A percentile compares a stretch with the other conserved stretches of the same genome.
phyloP scores from a whole-genome alignment of 2,113 vertebrate genomes.

The Brachyhypopomus occidentalis region DNA sequence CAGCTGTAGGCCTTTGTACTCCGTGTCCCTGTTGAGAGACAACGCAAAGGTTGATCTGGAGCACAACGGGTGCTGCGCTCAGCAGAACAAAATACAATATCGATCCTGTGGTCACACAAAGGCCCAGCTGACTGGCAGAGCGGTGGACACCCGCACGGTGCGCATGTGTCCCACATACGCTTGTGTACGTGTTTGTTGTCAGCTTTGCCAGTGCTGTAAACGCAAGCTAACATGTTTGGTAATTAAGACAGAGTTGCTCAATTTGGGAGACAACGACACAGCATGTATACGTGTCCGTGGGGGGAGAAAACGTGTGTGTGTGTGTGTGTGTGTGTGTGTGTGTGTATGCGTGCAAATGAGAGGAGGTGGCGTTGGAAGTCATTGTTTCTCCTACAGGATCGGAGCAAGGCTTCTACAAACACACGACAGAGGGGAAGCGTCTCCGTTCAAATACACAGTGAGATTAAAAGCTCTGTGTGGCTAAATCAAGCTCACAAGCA shows the following conservation, averaged over 20 bases:
- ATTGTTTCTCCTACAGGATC: slow-evolving; percentile 71
- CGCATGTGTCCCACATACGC: slow-evolving; percentile 42
- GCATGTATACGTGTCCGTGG: slow-evolving; percentile 4
- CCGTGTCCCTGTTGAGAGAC: slow-evolving; percentile 83
- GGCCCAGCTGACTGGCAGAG: slow-evolving; percentile 21
- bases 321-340: slow-evolving; percentile 20
- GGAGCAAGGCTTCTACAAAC: slow-evolving; percentile 73
- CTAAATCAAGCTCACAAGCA: slow-evolving; percentile 65
- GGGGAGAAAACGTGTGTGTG: slow-evolving; percentile 14
- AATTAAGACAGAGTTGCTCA: slow-evolving; percentile 54
- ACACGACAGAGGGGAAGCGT: slow-evolving; percentile 63
- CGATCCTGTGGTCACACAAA: slow-evolving; percentile 45
- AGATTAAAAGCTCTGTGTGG: slow-evolving; percentile 75
- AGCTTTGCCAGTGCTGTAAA: slow-evolving; percentile 42
- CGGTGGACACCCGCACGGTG: slow-evolving; percentile 31
- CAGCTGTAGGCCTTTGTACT: slow-evolving; percentile 96
- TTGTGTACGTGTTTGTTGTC: slow-evolving; percentile 50
- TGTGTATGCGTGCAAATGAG: background rate
- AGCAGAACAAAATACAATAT: slow-evolving; percentile 7
- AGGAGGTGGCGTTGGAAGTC: slow-evolving; percentile 55
- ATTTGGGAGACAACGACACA: slow-evolving; percentile 27
- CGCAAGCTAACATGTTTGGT: slow-evolving; percentile 58
- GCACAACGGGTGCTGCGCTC: slow-evolving; percentile 15
- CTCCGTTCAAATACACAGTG: slow-evolving; percentile 68
- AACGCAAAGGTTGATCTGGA: slow-evolving; percentile 22